phyloP scores from a whole-genome alignment of 2,113 vertebrate species.

The Pteruthius melanotis region DNA sequence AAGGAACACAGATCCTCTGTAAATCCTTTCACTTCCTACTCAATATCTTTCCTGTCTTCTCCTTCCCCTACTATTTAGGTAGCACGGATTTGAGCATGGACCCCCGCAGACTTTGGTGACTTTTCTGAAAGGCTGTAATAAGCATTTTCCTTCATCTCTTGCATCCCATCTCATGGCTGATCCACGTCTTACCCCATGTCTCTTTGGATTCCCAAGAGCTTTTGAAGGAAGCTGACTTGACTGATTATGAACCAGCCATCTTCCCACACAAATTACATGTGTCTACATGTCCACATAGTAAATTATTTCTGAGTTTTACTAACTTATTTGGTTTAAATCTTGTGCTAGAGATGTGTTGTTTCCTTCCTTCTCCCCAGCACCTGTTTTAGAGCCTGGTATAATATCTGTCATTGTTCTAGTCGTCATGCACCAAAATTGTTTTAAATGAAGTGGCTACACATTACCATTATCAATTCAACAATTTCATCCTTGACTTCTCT shows the following conservation, averaged over 20 bases:
- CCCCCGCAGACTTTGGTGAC: background rate
- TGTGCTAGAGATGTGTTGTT: background rate
- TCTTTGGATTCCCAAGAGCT: background rate
- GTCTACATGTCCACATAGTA: background rate
- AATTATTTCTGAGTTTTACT: background rate
- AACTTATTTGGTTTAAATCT: background rate
- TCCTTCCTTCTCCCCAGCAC: background rate
- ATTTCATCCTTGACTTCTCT: background rate
- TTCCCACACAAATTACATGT: background rate
- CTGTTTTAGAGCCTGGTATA: background rate
- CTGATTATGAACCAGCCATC: background rate
- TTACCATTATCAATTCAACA: background rate
- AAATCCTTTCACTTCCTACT: background rate
- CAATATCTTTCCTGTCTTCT: background rate
- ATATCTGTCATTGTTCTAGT: background rate
- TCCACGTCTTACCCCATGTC: background rate
- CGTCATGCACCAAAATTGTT: background rate
- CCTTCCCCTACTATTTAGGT: background rate
- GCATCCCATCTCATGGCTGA: background rate
- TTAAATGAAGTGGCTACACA: background rate
- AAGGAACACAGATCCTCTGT: background rate
- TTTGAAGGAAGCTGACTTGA: background rate
- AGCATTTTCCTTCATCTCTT: background rate
- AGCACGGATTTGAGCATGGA: background rate
- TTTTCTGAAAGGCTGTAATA: background rate